Conservation (phyloP, 2,113 vertebrate species). For the Stercorarius parasiticus region DNA sequence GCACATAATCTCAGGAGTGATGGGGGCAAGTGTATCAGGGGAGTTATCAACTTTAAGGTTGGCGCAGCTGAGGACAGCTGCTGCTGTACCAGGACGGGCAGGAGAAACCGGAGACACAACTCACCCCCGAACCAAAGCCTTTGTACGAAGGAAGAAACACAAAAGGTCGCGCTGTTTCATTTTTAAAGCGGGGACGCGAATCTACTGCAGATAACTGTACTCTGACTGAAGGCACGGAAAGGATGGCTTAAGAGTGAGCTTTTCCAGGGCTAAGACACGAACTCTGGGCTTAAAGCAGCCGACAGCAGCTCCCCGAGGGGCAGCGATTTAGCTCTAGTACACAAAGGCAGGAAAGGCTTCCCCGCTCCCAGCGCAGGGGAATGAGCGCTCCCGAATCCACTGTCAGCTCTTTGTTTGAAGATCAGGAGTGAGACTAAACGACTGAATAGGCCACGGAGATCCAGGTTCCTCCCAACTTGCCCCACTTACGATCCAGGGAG, state of each 20-base stretch:
- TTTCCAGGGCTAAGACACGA: background rate
- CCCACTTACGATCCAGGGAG: background rate
- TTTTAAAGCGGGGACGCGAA: background rate
- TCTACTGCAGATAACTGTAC: background rate
- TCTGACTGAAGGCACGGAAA: background rate
- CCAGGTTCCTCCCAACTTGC: background rate
- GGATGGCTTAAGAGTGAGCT: background rate
- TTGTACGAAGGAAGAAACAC: background rate
- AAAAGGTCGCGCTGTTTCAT: fast-evolving
- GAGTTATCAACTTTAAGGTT: background rate
- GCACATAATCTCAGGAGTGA: background rate
- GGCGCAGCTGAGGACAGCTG: conserved; percentile 1
- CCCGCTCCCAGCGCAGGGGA: background rate
- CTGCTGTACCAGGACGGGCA: background rate
- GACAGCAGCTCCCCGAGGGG: background rate
- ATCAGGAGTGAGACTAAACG: background rate
- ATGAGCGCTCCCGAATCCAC: background rate
- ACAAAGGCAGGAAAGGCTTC: background rate
- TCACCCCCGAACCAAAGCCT: background rate
- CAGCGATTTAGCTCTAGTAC: background rate
- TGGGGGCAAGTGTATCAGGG: background rate
- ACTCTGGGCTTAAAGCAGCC: background rate
- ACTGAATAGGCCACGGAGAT: background rate
- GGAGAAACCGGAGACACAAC: background rate
- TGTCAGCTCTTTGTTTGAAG: background rate